Conservation (phyloP, 2,797 vertebrate genomes). For the Hyperoplus immaculatus region DNA sequence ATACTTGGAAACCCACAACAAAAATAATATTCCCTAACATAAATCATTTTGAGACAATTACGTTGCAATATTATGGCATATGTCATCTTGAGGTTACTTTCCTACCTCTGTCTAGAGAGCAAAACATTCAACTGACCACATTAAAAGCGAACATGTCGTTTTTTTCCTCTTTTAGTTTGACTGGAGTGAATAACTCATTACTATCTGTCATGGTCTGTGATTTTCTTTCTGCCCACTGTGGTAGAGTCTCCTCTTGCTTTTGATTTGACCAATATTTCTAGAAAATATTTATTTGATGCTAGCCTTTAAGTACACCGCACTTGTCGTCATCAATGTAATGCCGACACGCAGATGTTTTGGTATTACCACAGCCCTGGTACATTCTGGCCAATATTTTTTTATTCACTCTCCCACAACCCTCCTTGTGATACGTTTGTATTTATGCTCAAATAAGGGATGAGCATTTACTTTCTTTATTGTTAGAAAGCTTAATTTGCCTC, state of each 20-base stretch:
- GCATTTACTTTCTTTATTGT: conserved; percentile 16
- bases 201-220: background rate
- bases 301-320: background rate
- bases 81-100: background rate
- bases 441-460: background rate
- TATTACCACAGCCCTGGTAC: background rate
- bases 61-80: background rate
- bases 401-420: background rate
- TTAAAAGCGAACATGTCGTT: background rate
- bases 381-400: background rate
- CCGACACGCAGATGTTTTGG: background rate
- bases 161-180: background rate
- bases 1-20: conserved; percentile 2
- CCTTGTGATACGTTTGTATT: conserved; percentile 21
- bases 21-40: background rate
- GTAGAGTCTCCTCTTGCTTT: background rate
- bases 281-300: background rate
- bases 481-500: background rate
- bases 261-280: background rate
- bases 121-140: background rate
- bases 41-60: background rate
- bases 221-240: background rate
- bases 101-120: background rate
- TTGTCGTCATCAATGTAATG: too few species aligned
- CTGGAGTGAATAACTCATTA: conserved; percentile 3